These are phyloP conservation scores for Luperina testacea DNA, from an alignment of 2,888 invertebrate genomes.

Conservation along the genomic window DNA sequence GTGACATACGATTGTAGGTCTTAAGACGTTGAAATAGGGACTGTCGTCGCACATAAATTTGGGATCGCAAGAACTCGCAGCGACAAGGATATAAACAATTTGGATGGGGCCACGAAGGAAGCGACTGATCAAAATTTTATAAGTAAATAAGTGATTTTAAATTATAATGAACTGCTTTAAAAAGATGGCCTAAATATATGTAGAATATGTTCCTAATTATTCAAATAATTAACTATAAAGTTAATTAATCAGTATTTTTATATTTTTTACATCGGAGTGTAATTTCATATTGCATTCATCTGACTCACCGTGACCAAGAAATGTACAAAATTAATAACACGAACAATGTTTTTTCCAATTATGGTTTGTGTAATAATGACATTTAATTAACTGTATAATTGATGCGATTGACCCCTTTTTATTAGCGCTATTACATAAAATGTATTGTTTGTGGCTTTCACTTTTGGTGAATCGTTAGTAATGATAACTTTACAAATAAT, in stretches of 20 bases:
- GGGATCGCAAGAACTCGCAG: slow-evolving; percentile 65
- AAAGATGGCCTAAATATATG: too few relatives aligned
- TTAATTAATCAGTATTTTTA: not conserved
- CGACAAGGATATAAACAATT: slow-evolving; percentile 70
- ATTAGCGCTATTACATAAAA: slow-evolving; percentile 13
- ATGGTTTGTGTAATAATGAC: slow-evolving; percentile 22
- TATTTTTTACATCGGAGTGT: not conserved
- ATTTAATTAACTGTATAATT: slow-evolving; percentile 40
- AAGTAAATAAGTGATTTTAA: too few relatives aligned
- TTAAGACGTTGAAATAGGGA: slow-evolving; percentile 64
- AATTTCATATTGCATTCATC: not conserved
- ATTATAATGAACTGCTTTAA: too few relatives aligned
- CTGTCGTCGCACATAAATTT: slow-evolving; percentile 59
- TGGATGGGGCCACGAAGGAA: slow-evolving; percentile 60
- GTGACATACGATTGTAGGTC: slow-evolving; percentile 61
- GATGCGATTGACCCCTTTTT: slow-evolving; percentile 32
- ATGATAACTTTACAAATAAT: not conserved
- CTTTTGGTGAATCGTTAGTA: not conserved
- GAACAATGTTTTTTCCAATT: slow-evolving; percentile 18
- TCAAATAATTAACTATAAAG: not conserved
- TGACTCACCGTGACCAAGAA: not conserved
- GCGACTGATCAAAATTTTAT: slow-evolving; percentile 16
- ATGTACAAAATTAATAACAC: not conserved
- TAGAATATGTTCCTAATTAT: too few relatives aligned
- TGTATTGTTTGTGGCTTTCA: slow-evolving; percentile 9